Evolutionary conservation across 2,113 vertebrate species (phyloP).

Genomic region (Pygoscelis adeliae): DNA sequence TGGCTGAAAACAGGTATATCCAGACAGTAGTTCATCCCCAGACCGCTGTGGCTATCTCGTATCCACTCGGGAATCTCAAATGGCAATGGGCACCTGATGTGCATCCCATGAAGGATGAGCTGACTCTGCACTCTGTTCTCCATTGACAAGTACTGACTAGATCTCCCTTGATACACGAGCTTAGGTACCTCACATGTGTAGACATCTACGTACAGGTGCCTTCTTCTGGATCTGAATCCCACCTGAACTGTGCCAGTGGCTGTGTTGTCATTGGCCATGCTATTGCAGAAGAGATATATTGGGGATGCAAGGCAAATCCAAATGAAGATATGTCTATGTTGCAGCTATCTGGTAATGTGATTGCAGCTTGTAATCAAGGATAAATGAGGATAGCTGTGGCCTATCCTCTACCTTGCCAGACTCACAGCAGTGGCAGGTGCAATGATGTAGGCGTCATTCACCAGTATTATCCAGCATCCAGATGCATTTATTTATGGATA

Average conservation of each 20-base stretch:
- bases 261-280: not conserved
- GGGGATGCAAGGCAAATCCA: not conserved
- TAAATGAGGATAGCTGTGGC: not conserved
- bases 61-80: not conserved
- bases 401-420: not conserved
- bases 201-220: not conserved
- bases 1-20: not conserved
- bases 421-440: not conserved
- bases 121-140: not conserved
- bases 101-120: not conserved
- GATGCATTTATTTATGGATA: not conserved
- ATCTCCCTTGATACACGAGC: not conserved
- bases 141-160: not conserved
- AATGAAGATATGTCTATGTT: not conserved
- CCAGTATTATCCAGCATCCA: not conserved
- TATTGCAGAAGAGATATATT: not conserved
- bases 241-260: not conserved
- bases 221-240: not conserved
- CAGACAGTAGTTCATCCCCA: not conserved
- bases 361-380: not conserved
- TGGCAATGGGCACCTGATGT: not conserved
- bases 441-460: not conserved
- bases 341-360: not conserved
- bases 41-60: not conserved
- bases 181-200: fast-evolving